These are phyloP conservation scores for Ovibos moschatus DNA, from an alignment of 2,113 vertebrate genomes.

Conservation along the genomic window DNA sequence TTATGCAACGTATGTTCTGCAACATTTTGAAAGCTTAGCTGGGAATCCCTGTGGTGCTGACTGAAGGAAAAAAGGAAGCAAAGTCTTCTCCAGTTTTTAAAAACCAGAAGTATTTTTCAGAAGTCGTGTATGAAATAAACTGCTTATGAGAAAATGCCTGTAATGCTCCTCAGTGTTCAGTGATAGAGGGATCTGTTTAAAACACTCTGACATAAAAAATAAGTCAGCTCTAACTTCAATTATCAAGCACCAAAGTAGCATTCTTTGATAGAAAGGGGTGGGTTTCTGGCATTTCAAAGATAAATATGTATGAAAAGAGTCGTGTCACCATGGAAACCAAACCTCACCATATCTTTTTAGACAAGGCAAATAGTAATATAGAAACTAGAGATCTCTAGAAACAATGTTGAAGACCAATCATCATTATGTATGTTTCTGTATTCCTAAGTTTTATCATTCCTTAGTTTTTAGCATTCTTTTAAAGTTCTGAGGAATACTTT, in stretches of 20 bases:
- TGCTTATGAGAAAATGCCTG: slow-evolving; percentile 68
- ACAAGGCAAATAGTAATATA: slow-evolving; percentile 63
- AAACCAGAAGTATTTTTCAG: slow-evolving; percentile 67
- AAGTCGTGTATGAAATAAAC: slow-evolving; percentile 74
- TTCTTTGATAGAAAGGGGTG: slow-evolving; percentile 70
- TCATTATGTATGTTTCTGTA: slow-evolving; percentile 23
- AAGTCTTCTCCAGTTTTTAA: slow-evolving; percentile 53
- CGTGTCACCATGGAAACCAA: slow-evolving; percentile 80
- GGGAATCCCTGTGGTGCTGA: slow-evolving; percentile 53
- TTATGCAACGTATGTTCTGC: background rate
- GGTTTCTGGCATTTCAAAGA: slow-evolving; percentile 74
- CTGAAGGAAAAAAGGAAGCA: slow-evolving; percentile 58
- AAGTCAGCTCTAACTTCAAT: slow-evolving; percentile 80
- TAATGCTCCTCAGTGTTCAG: slow-evolving; percentile 54
- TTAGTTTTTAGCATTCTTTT: slow-evolving; percentile 24
- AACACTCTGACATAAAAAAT: slow-evolving; percentile 76
- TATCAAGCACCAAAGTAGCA: slow-evolving; percentile 78
- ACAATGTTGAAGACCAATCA: slow-evolving; percentile 57
- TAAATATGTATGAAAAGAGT: slow-evolving; percentile 79
- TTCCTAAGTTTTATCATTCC: background rate
- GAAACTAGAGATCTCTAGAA: slow-evolving; percentile 74
- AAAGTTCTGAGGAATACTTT: slow-evolving; percentile 15
- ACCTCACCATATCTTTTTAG: slow-evolving; percentile 68
- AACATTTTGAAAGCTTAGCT: slow-evolving; percentile 70
- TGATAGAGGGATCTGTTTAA: slow-evolving; percentile 74